Evolutionary conservation across 2,797 vertebrate genomes (phyloP).

Genomic region (Taeniopygia guttata): DNA sequence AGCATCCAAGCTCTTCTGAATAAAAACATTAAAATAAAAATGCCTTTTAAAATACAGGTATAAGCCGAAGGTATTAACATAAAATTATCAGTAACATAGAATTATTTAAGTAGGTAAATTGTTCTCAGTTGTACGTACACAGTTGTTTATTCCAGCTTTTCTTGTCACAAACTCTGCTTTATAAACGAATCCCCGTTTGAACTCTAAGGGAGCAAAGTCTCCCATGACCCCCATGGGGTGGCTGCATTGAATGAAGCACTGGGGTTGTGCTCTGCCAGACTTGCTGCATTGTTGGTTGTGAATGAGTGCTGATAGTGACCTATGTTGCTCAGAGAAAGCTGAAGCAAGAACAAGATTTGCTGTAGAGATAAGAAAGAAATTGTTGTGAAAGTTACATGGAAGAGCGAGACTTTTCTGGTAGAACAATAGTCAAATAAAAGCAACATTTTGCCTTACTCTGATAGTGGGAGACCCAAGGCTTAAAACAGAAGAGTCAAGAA

Average conservation of each 20-base stretch:
- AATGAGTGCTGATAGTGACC: neutral
- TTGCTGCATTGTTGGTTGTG: neutral
- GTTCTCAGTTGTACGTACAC: neutral
- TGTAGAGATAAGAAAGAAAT: conserved; percentile 17
- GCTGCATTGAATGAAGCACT: neutral
- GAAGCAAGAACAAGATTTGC: conserved; percentile 16
- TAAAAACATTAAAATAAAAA: neutral
- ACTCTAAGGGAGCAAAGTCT: neutral
- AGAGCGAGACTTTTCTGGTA: neutral
- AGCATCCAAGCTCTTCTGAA: neutral
- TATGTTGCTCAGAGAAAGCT: neutral
- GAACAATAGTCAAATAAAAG: neutral
- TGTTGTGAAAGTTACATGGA: conserved; percentile 4
- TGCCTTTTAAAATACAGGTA: neutral
- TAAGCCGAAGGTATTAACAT: neutral
- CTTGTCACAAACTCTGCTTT: neutral
- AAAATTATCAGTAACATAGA: neutral
- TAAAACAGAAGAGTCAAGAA: neutral
- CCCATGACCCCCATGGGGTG: rapidly evolving
- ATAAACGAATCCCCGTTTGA: neutral
- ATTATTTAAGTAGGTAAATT: neutral
- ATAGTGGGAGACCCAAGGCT: neutral
- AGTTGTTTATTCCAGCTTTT: neutral
- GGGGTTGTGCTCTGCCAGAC: neutral
- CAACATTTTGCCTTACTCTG: neutral